Percentiles rank a stretch among this genome's conserved stretches.
phyloP scores from a whole-genome alignment of 2,797 vertebrate genomes.

The Coregonus ussuriensis region DNA sequence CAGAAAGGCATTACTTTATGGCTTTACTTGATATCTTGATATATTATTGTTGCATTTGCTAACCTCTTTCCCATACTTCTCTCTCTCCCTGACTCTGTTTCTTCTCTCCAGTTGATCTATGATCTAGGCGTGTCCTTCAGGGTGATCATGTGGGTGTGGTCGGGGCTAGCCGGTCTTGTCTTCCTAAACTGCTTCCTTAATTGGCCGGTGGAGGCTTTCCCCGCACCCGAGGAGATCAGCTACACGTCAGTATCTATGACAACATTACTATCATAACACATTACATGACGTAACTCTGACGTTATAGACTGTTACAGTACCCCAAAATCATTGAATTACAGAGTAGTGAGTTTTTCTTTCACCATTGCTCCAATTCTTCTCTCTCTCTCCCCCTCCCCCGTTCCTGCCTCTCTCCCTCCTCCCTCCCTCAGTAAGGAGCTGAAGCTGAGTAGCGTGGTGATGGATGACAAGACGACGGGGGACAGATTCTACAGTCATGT shows the following conservation, averaged over 20 bases:
- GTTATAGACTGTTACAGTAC: too few species aligned
- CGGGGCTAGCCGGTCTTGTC: constrained; percentile 80
- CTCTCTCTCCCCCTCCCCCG: background rate
- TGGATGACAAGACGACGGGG: constrained; percentile 77
- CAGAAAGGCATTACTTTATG: too few species aligned
- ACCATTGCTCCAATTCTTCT: background rate
- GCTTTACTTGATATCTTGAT: too few species aligned
- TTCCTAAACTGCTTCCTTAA: constrained; percentile 59
- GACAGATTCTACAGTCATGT: constrained; percentile 75
- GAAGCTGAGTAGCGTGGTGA: constrained; percentile 70
- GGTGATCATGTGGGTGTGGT: constrained; percentile 70
- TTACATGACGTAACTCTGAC: too few species aligned
- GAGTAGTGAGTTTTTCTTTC: too few species aligned
- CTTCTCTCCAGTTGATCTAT: constrained; percentile 42
- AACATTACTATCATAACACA: background rate
- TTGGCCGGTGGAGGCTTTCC: constrained; percentile 85
- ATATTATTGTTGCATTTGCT: too few species aligned
- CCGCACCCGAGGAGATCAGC: constrained; percentile 80
- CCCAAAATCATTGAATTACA: too few species aligned
- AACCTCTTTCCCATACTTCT: background rate
- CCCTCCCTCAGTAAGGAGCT: constrained; percentile 74
- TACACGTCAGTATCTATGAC: constrained; percentile 77
- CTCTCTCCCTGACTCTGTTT: background rate
- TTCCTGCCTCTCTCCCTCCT: background rate
- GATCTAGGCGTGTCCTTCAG: constrained; percentile 45